Evolutionary conservation across 2,888 invertebrate species (phyloP).

Genomic region (Phalera bucephala): DNA sequence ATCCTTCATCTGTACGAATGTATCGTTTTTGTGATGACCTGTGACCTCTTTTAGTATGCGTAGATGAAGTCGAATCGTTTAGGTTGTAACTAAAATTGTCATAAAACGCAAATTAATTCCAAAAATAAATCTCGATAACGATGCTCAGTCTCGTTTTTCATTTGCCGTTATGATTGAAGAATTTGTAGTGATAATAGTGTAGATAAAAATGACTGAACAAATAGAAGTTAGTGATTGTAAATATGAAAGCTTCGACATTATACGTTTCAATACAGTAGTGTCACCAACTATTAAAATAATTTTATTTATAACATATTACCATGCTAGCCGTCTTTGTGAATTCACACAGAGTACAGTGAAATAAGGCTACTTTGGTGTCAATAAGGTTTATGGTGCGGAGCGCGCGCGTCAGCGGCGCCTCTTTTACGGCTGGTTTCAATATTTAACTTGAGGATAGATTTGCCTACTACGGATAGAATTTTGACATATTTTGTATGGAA

Average conservation of each 20-base stretch:
- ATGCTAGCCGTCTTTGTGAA: too few species aligned
- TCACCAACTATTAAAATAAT: too few species aligned
- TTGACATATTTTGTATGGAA: too few species aligned
- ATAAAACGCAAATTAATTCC: slow-evolving; percentile 55
- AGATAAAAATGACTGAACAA: slow-evolving; percentile 78
- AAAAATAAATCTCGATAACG: slow-evolving; percentile 70
- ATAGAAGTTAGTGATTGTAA: slow-evolving; percentile 79
- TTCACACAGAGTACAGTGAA: too few species aligned
- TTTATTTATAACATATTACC: too few species aligned
- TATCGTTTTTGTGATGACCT: slow-evolving; percentile 58
- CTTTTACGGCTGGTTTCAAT: too few species aligned
- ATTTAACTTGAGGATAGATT: too few species aligned
- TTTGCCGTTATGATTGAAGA: slow-evolving; percentile 75
- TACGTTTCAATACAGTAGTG: too few species aligned
- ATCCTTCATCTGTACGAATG: slow-evolving; percentile 47
- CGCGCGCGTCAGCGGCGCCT: too few species aligned
- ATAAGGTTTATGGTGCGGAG: too few species aligned
- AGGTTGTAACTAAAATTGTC: slow-evolving; percentile 63
- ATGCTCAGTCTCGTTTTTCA: slow-evolving; percentile 77
- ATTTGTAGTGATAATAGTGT: slow-evolving; percentile 81
- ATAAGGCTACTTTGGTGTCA: too few species aligned
- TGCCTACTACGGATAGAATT: too few species aligned
- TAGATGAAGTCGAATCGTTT: slow-evolving; percentile 62
- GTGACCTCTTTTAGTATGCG: slow-evolving; percentile 60
- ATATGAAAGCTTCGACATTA: slow-evolving; percentile 80